phyloP scores from a whole-genome alignment of 2,888 invertebrate species.

The Matsumyia berberina region DNA sequence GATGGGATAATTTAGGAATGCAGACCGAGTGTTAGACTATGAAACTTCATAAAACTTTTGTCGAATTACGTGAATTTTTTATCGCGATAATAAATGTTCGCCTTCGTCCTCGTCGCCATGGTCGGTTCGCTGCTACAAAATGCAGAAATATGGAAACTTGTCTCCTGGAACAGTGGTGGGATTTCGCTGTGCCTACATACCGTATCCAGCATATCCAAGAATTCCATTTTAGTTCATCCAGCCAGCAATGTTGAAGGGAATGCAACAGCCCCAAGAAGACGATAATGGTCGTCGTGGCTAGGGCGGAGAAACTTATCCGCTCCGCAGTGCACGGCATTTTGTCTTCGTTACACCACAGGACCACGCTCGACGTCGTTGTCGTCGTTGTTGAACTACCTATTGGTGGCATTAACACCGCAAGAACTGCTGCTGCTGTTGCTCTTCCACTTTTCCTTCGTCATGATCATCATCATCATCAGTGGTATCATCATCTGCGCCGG shows the following conservation, averaged over 20 bases:
- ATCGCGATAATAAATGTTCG: constrained; percentile 55
- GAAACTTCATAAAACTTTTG: constrained; percentile 68
- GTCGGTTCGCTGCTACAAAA: constrained; percentile 27
- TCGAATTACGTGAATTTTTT: constrained; percentile 64
- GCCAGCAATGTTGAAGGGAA: constrained; percentile 45
- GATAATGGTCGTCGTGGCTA: constrained; percentile 4
- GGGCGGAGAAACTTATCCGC: constrained; percentile 40
- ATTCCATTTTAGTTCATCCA: constrained; percentile 54
- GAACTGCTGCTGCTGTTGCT: constrained; percentile 36
- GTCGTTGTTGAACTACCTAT: background rate
- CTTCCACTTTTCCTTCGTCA: constrained; percentile 10
- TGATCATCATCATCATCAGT: constrained; percentile 27
- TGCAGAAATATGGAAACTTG: constrained; percentile 53
- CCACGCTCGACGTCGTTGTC: background rate
- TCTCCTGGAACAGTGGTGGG: constrained; percentile 11
- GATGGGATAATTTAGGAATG: constrained; percentile 29
- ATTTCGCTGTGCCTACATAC: constrained; percentile 48
- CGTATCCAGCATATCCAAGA: constrained; percentile 36
- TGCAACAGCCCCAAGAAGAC: constrained; percentile 53
- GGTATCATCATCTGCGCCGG: constrained; percentile 48
- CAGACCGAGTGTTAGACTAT: constrained; percentile 42
- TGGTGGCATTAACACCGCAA: constrained; percentile 64
- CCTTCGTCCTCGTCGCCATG: constrained; percentile 29
- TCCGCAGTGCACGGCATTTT: constrained; percentile 60
- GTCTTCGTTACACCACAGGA: constrained; percentile 62